Evolutionary conservation across 2,113 vertebrate genomes (phyloP).

Genomic region (Ameiurus melas): DNA sequence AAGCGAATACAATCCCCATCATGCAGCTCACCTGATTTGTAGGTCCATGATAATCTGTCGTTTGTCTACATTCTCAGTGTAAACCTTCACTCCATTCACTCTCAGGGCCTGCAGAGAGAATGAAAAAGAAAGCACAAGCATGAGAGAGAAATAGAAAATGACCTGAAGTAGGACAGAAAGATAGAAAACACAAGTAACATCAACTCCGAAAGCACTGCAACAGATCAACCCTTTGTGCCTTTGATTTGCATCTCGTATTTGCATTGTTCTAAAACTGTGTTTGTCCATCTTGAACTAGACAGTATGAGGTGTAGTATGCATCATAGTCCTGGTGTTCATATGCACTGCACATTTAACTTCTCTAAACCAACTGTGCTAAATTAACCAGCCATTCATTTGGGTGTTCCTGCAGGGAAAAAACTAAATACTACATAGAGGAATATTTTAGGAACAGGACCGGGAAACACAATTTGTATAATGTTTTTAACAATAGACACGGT

Average conservation of each 20-base stretch:
- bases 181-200: background rate
- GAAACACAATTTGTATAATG: background rate
- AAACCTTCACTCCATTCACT: slow-evolving; percentile 95
- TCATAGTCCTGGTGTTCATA: background rate
- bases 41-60: slow-evolving; percentile 97
- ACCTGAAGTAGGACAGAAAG: background rate
- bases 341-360: background rate
- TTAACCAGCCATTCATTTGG: background rate
- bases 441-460: background rate
- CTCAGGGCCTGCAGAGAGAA: slow-evolving; percentile 81
- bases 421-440: background rate
- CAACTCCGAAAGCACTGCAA: background rate
- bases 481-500: background rate
- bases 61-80: slow-evolving; percentile 97
- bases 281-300: background rate
- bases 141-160: background rate
- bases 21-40: slow-evolving; percentile 85
- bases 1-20: background rate
- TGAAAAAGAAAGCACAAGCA: slow-evolving; percentile 4
- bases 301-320: background rate
- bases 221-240: background rate
- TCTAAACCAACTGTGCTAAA: background rate
- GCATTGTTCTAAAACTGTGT: background rate
- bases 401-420: background rate
- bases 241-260: background rate